phyloP scores from a whole-genome alignment of 2,797 vertebrate species.

The Nyctibius grandis region DNA sequence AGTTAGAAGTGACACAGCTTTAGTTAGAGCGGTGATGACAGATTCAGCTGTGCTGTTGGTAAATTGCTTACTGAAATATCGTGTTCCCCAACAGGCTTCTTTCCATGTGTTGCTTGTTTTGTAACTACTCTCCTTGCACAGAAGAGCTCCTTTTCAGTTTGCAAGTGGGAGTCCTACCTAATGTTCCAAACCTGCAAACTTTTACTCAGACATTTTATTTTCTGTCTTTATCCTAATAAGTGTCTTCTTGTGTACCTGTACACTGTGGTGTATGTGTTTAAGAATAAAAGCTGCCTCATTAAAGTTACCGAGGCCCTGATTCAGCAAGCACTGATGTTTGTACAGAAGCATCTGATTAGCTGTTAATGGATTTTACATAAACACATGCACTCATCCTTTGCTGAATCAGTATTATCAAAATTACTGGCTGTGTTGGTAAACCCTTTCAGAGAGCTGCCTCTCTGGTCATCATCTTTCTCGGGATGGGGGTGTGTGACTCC shows the following conservation, averaged over 20 bases:
- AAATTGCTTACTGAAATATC: constrained; percentile 5
- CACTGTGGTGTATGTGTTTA: not conserved
- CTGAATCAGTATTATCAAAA: not conserved
- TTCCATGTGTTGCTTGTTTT: not conserved
- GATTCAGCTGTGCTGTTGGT: constrained; percentile 25
- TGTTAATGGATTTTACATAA: not conserved
- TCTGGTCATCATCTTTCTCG: not conserved
- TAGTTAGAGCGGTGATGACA: not conserved
- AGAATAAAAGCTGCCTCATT: not conserved
- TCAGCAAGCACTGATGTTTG: not conserved
- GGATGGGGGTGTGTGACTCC: not conserved
- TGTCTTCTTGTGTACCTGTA: not conserved
- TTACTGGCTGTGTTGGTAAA: not conserved
- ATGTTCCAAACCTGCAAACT: not conserved
- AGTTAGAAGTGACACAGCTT: constrained; percentile 10
- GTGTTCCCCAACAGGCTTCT: not conserved
- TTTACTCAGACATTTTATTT: not conserved
- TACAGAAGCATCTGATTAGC: not conserved
- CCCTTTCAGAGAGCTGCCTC: not conserved
- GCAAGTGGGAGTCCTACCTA: not conserved
- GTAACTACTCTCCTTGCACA: not conserved
- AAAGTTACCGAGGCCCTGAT: not conserved
- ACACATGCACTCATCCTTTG: not conserved
- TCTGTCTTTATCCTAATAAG: not conserved
- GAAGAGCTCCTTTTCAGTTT: not conserved